These are phyloP conservation scores for Peromyscus maniculatus DNA, from an alignment of 2,113 vertebrate genomes.

Conservation along the genomic window DNA sequence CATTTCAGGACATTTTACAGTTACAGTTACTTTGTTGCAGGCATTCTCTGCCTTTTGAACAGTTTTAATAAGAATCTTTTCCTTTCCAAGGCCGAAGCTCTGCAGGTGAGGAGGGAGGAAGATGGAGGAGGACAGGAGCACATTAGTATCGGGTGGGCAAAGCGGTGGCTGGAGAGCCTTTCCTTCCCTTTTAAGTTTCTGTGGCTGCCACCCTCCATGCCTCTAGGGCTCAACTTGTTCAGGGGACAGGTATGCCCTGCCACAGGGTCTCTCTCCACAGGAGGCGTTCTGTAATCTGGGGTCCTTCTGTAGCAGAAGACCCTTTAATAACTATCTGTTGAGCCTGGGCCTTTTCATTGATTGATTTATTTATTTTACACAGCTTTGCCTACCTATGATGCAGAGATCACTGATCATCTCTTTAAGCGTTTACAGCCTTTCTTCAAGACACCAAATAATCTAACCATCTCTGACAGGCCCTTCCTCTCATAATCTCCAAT, in stretches of 20 bases:
- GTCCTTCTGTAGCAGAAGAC: conserved; percentile 1
- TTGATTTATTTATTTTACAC: neutral
- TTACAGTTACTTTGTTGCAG: conserved; percentile 91
- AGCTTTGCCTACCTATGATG: neutral
- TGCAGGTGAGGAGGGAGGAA: conserved; percentile 73
- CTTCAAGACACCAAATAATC: neutral
- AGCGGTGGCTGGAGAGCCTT: neutral
- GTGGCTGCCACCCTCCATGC: conserved; percentile 8
- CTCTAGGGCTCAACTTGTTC: conserved; percentile 52
- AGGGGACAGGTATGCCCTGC: neutral
- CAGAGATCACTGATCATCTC: neutral
- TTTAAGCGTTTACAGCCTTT: neutral
- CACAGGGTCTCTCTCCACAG: conserved; percentile 41
- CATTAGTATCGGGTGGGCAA: conserved; percentile 28
- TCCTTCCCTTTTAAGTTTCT: conserved; percentile 62
- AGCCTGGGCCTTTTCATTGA: neutral
- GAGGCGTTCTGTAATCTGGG: conserved; percentile 20
- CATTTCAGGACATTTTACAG: conserved; percentile 91
- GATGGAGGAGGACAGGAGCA: neutral
- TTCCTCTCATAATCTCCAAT: neutral
- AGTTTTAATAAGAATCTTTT: conserved; percentile 87
- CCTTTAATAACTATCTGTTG: conserved; percentile 26
- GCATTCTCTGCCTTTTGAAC: conserved; percentile 83
- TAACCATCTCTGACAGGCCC: neutral
- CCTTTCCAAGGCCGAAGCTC: conserved; percentile 75